Base-by-base conservation (phyloP, 2,888 invertebrate genomes). In the Cetonia aurata region DNA sequence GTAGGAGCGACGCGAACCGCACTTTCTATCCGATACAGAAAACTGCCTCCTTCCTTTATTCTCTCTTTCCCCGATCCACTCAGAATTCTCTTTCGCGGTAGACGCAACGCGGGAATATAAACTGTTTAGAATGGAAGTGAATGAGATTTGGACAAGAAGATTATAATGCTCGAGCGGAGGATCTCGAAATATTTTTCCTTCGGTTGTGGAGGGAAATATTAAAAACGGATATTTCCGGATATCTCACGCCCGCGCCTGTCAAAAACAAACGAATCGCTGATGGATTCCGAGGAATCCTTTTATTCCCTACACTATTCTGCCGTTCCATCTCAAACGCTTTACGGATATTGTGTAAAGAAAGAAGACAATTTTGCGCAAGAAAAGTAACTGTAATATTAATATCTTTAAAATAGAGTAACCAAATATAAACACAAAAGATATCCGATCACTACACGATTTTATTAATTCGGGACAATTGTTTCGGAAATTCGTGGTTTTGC, bases 111-210 rank as follows among this genome's bases (percentile, higher is more conserved):
- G 48, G 62, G 62, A 62, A 33, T 48, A n/a, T 25, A 48, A 62
- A 48, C 62, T 62, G 48, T 62, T 48, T 62, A 62, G 42, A 62
- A 48, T 19, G 48, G 57, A 48, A 62, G 0, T 48, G 48, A 62
- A 62, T 62, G 62, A 62, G 62, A 62, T 62, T 62, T 62, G 15
- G 62, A 62, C 62, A 62, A 62, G 62, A 62, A 33, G 62, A 50
- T 62, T 62, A 62, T 62, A 50, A 62, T 33, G 62, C 48, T 33
- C 62, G 33, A 31, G 31, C 33, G 33, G 10, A 50, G 31, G 48
- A 48, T 62, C 31, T 48, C 46, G 17, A 25, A 48, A 33, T 44
- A 59, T 48, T 31, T 62, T 48, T 62, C 46, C 41, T 33, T 56
- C 59, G n/a, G 12, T 59, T 25, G 25, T 25, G 10, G 15, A 8